Percentiles rank a stretch among this genome's conserved stretches.
phyloP scores from a whole-genome alignment of 2,113 vertebrate genomes.

The Pelodiscus sinensis region DNA sequence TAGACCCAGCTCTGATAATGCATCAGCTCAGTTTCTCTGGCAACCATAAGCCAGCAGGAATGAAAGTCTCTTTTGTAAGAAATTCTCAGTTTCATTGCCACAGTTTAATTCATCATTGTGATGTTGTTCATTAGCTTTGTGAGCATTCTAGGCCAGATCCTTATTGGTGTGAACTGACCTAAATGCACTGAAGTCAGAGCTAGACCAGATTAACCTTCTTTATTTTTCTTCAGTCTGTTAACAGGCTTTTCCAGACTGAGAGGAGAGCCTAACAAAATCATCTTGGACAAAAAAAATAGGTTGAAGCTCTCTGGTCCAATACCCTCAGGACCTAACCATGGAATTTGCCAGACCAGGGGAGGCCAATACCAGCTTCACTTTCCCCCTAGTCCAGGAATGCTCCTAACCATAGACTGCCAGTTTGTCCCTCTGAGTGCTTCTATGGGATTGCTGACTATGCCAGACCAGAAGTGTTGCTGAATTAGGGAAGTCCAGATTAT shows the following conservation, averaged over 20 bases:
- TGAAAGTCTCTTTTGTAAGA: background rate
- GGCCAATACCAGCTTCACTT: too few relatives aligned
- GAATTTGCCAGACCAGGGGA: too few relatives aligned
- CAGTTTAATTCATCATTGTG: background rate
- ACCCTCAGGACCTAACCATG: too few relatives aligned
- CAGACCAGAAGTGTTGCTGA: too few relatives aligned
- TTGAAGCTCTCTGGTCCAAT: too few relatives aligned
- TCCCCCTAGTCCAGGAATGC: too few relatives aligned
- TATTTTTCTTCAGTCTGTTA: background rate
- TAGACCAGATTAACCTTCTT: background rate
- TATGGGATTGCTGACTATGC: too few relatives aligned
- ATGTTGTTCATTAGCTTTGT: background rate
- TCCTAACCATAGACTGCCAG: too few relatives aligned
- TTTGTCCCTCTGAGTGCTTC: too few relatives aligned
- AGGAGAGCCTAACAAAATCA: background rate
- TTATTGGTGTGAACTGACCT: fast-evolving
- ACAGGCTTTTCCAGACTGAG: fast-evolving
- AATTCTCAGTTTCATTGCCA: fast-evolving
- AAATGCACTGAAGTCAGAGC: background rate
- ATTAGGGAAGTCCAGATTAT: too few relatives aligned
- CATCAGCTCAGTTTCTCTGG: background rate
- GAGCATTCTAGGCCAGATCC: background rate
- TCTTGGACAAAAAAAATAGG: background rate
- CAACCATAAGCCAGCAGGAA: background rate
- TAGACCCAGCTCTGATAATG: fast-evolving